These are phyloP conservation scores for Hexactinellida sp. DNA, from an alignment of 37 sponge, comb jelly and placozoan species.

Conservation along the genomic window DNA sequence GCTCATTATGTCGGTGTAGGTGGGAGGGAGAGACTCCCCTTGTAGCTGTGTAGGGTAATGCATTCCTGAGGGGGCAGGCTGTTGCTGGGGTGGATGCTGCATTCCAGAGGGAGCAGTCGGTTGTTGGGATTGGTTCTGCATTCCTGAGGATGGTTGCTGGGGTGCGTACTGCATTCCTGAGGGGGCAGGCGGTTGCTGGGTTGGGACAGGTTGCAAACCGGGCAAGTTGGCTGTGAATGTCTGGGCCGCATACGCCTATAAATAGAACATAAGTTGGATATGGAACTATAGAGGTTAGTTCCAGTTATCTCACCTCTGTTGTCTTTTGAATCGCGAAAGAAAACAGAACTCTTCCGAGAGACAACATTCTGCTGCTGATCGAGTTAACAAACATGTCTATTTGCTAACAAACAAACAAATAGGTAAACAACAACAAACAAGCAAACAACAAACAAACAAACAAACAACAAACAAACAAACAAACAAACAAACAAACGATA, in stretches of 20 bases:
- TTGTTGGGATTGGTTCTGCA: neutral
- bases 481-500: too few relatives aligned
- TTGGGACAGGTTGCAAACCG: neutral
- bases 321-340: neutral
- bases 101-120: neutral
- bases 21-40: neutral
- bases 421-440: neutral
- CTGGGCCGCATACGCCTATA: neutral
- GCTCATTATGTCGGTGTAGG: neutral
- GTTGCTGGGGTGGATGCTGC: slow-evolving; percentile 3
- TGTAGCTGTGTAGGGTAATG: neutral
- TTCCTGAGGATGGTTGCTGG: too few relatives aligned
- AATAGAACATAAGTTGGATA: neutral
- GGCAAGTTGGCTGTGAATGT: neutral
- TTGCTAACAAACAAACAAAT: neutral
- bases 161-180: neutral
- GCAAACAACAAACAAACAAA: neutral
- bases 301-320: neutral
- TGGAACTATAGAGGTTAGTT: neutral
- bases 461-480: neutral
- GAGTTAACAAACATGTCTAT: slow-evolving; percentile 1
- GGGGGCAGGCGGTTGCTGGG: neutral
- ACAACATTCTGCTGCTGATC: neutral
- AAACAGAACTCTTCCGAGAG: neutral
- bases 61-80: neutral